These are phyloP conservation scores for Limnodromus scolopaceus DNA, from an alignment of 2,797 vertebrate genomes.

Conservation along the genomic window DNA sequence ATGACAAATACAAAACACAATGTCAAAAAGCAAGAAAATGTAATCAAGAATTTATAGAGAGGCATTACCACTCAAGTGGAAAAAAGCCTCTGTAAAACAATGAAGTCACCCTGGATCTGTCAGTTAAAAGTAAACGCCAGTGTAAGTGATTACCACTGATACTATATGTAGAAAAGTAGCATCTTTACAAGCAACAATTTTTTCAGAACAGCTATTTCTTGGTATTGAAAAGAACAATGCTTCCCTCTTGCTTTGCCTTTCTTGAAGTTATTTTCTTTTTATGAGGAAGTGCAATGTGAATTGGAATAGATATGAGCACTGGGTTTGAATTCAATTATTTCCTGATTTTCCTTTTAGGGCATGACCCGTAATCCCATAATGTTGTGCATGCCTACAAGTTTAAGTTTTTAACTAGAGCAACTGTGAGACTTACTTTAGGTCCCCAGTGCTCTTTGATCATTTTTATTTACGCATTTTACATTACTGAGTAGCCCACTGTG, in stretches of 20 bases:
- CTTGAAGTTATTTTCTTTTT: not conserved
- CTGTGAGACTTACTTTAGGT: not conserved
- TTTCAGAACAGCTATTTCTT: not conserved
- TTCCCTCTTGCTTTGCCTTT: not conserved
- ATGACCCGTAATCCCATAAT: constrained; percentile 15
- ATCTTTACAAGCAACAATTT: not conserved
- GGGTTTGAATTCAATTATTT: constrained; percentile 13
- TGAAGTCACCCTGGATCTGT: constrained; percentile 21
- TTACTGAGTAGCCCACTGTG: not conserved
- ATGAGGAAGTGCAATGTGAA: not conserved
- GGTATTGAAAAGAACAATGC: not conserved
- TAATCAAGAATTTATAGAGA: constrained; percentile 61
- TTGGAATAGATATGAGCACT: not conserved
- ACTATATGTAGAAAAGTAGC: not conserved
- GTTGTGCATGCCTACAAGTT: not conserved
- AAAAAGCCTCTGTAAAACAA: constrained; percentile 46
- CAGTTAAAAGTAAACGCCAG: constrained; percentile 31
- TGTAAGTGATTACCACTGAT: constrained; percentile 25
- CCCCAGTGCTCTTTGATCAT: not conserved
- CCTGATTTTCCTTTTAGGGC: not conserved
- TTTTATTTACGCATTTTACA: not conserved
- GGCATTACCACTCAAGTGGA: constrained; percentile 42
- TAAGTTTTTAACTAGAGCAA: not conserved
- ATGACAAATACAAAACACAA: constrained; percentile 45
- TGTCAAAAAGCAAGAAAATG: constrained; percentile 56